Evolutionary conservation across 2,888 invertebrate species (phyloP).

Genomic region (Synergus umbraculus): DNA sequence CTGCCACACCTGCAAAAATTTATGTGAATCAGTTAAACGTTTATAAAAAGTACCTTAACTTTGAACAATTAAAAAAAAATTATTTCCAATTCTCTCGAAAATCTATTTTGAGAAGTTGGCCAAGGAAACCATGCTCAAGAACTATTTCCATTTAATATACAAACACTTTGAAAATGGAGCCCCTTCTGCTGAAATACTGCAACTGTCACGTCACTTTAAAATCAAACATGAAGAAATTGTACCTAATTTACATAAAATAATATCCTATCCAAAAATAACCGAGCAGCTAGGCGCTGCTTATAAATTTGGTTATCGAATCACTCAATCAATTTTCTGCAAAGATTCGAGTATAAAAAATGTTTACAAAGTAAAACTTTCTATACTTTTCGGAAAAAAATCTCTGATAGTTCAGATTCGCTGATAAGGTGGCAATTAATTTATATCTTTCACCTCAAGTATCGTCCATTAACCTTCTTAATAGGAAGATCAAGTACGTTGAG

Average conservation of each 20-base stretch:
- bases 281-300: too few species aligned
- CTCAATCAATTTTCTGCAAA: too few species aligned
- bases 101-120: slow-evolving; percentile 20
- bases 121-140: slow-evolving; percentile 24
- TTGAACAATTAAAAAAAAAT: background rate
- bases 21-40: too few species aligned
- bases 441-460: slow-evolving; percentile 11
- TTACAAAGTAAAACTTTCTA: background rate
- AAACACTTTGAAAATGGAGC: slow-evolving; percentile 28
- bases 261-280: too few species aligned
- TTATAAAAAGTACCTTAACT: background rate
- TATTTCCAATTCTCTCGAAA: background rate
- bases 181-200: background rate
- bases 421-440: background rate
- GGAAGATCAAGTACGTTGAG: slow-evolving; percentile 42
- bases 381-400: too few species aligned
- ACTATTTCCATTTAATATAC: slow-evolving; percentile 13
- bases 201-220: slow-evolving; percentile 14
- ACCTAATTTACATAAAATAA: too few species aligned
- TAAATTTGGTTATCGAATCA: too few species aligned
- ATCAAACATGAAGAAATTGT: too few species aligned
- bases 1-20: too few species aligned
- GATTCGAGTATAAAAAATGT: background rate
- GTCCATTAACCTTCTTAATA: slow-evolving; percentile 42
- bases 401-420: background rate